Evolutionary conservation across 1,140 invertebrate genomes (phyloP).

Genomic region (Pectinophora gossypiella): DNA sequence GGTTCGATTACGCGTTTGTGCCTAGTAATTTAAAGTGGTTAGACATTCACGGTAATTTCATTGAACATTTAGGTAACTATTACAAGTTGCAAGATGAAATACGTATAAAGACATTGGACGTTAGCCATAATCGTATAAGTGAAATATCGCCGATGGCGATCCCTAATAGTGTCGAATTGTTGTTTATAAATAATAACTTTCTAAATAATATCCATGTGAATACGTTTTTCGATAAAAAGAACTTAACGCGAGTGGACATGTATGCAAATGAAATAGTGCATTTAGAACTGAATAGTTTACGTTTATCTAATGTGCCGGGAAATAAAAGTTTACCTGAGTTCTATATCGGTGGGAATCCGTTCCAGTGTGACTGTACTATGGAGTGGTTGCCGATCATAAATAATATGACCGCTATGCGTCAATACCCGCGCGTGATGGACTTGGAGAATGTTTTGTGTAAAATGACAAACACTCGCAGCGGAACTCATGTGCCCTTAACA

Average conservation of each 20-base stretch:
- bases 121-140: slow-evolving; percentile 90
- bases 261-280: slow-evolving; percentile 90
- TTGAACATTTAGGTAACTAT: slow-evolving; percentile 90
- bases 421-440: slow-evolving; percentile 91
- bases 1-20: slow-evolving; percentile 94
- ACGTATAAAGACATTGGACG: slow-evolving; percentile 88
- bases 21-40: slow-evolving; percentile 92
- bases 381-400: slow-evolving; percentile 93
- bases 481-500: slow-evolving; percentile 81
- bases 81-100: slow-evolving; percentile 89
- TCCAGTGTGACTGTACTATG: slow-evolving; percentile 94
- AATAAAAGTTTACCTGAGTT: slow-evolving; percentile 87
- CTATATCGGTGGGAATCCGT: slow-evolving; percentile 92
- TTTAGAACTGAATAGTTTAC: slow-evolving; percentile 87
- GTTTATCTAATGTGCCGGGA: slow-evolving; percentile 82
- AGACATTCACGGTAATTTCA: slow-evolving; percentile 91
- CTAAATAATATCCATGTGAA: slow-evolving; percentile 87
- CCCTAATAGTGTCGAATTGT: slow-evolving; percentile 91
- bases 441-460: slow-evolving; percentile 90
- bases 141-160: slow-evolving; percentile 87
- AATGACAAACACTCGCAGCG: slow-evolving; percentile 85
- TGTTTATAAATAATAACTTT: slow-evolving; percentile 94
- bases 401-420: slow-evolving; percentile 85
- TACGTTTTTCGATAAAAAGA: slow-evolving; percentile 89
- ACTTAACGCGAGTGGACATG: slow-evolving; percentile 90